A percentile compares a stretch with the other conserved stretches of the same genome.
These are phyloP conservation scores for Sebastes glaucus DNA, from an alignment of 2,797 vertebrate genomes.

Conservation along the genomic window DNA sequence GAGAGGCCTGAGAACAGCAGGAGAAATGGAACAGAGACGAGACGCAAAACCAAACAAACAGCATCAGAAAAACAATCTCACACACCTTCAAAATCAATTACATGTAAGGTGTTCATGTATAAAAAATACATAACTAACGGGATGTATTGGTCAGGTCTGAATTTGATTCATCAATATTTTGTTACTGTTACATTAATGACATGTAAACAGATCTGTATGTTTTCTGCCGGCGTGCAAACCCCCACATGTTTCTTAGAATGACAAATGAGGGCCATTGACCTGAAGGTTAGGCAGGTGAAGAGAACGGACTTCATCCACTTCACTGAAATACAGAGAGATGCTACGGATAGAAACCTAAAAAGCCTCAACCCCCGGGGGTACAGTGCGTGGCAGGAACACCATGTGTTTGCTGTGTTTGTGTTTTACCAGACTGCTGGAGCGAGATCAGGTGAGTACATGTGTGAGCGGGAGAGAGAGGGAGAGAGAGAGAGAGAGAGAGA, in stretches of 20 bases:
- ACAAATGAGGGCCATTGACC: conserved; percentile 19
- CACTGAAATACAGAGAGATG: conserved; percentile 31
- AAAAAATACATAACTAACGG: background rate
- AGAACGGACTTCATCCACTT: conserved; percentile 41
- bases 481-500: background rate
- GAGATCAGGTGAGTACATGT: conserved; percentile 66
- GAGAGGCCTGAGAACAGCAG: background rate
- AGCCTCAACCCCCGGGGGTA: conserved; percentile 43
- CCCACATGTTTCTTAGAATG: conserved; percentile 5
- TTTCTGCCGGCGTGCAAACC: background rate
- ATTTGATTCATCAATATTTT: background rate
- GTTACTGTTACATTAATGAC: background rate
- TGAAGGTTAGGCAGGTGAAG: conserved; percentile 31
- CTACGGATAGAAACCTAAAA: conserved; percentile 40
- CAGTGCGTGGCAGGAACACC: conserved; percentile 56
- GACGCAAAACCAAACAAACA: background rate
- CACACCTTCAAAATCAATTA: background rate
- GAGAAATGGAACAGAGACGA: background rate
- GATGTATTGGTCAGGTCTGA: background rate
- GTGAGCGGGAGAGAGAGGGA: background rate
- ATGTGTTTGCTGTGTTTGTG: conserved; percentile 71
- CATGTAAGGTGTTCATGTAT: background rate
- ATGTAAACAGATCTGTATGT: background rate
- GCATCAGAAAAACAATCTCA: background rate
- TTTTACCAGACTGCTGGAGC: conserved; percentile 73